Evolutionary conservation across 2,888 invertebrate species (phyloP).

Genomic region (Malacosoma neustria): DNA sequence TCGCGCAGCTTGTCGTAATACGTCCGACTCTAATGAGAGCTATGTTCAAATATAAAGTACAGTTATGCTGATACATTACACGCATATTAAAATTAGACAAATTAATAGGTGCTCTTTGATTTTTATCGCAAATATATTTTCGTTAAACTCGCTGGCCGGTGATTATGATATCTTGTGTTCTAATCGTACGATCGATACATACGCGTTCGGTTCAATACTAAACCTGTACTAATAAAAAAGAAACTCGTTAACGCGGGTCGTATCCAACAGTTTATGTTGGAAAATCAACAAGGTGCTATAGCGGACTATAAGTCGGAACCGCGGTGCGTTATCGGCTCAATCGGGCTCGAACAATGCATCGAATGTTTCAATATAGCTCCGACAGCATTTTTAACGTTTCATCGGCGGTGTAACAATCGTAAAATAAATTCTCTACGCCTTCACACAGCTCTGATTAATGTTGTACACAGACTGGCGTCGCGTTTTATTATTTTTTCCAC

Average conservation of each 20-base stretch:
- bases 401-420: constrained; percentile 71
- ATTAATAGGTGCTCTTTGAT: constrained; percentile 69
- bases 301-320: constrained; percentile 44
- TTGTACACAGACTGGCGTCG: constrained; percentile 60
- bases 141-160: constrained; percentile 71
- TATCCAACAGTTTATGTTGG: constrained; percentile 64
- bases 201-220: constrained; percentile 68
- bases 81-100: constrained; percentile 72
- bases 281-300: constrained; percentile 68
- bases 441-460: constrained; percentile 72
- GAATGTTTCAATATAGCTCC: constrained; percentile 70
- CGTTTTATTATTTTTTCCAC: constrained; percentile 55
- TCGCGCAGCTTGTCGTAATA: constrained; percentile 20
- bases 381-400: constrained; percentile 74
- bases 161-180: constrained; percentile 71
- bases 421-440: constrained; percentile 73
- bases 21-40: constrained; percentile 37
- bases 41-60: constrained; percentile 42
- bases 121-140: too few relatives aligned
- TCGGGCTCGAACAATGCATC: constrained; percentile 65
- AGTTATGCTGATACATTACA: constrained; percentile 51
- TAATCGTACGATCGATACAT: constrained; percentile 69
- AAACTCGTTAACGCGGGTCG: constrained; percentile 62
- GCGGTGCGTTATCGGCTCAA: constrained; percentile 65
- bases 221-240: constrained; percentile 72